A percentile compares a stretch with the other conserved stretches of the same genome.
These are phyloP conservation scores for Ophiodon elongatus DNA, from an alignment of 2,113 vertebrate genomes.

Conservation along the genomic window DNA sequence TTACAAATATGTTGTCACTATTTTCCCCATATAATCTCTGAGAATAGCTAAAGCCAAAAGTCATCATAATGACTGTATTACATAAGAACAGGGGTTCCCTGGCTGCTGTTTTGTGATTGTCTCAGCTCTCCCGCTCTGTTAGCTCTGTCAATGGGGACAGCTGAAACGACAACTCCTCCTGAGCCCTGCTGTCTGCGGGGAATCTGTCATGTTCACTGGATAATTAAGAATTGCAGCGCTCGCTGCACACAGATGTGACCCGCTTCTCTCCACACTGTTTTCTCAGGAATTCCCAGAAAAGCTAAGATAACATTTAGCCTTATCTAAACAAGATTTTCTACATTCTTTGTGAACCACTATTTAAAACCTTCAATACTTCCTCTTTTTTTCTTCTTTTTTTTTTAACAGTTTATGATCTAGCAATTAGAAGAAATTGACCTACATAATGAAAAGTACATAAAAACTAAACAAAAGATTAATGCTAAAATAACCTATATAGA, in stretches of 20 bases:
- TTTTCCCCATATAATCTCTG: not conserved
- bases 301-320: not conserved
- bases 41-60: slow-evolving; percentile 3
- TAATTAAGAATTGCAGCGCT: slow-evolving; percentile 62
- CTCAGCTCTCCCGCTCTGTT: slow-evolving; percentile 58
- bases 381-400: not conserved
- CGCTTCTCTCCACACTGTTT: slow-evolving; percentile 32
- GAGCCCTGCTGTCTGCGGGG: slow-evolving; percentile 74
- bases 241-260: slow-evolving; percentile 74
- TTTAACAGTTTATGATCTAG: not conserved
- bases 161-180: slow-evolving; percentile 66
- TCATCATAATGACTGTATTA: slow-evolving; percentile 33
- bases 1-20: not conserved
- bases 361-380: not conserved
- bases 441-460: not conserved
- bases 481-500: not conserved
- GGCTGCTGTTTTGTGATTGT: slow-evolving; percentile 43
- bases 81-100: slow-evolving; percentile 70
- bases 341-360: not conserved
- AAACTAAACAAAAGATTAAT: not conserved
- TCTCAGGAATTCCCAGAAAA: slow-evolving; percentile 58
- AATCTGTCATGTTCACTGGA: slow-evolving; percentile 72
- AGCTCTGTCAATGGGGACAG: slow-evolving; percentile 60
- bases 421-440: not conserved
- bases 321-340: slow-evolving; percentile 1